Conservation (phyloP, 2,797 vertebrate species). For the Epinephelus awoara region DNA sequence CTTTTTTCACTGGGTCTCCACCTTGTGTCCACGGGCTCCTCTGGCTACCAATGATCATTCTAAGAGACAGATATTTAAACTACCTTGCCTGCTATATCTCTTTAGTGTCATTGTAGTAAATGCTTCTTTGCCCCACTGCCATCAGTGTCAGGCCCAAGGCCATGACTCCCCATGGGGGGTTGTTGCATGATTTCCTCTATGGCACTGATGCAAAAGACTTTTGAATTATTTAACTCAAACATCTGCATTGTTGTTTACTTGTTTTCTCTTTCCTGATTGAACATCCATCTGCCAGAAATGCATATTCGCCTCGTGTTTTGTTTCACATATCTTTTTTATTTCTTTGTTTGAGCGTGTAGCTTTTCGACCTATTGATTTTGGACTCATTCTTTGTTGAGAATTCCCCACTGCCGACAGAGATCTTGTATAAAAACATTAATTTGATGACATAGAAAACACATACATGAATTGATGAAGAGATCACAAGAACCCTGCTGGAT, state of each 20-base stretch:
- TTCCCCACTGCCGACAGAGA: not conserved
- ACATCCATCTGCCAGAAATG: constrained; percentile 22
- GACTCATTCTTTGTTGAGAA: not conserved
- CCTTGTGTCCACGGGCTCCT: not conserved
- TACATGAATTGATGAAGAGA: constrained; percentile 6
- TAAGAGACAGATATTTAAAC: not conserved
- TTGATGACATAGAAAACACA: not conserved
- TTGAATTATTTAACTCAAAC: constrained; percentile 65
- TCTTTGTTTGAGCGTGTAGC: not conserved
- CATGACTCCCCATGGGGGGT: constrained; percentile 1
- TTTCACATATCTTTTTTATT: not conserved
- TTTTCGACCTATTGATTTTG: constrained; percentile 6
- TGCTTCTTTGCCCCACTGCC: constrained; percentile 10
- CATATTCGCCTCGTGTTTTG: not conserved
- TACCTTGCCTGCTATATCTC: not conserved
- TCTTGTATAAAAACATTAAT: constrained; percentile 8
- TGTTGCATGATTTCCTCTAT: constrained; percentile 48
- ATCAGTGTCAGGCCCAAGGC: constrained; percentile 24
- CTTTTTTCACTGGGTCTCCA: not conserved
- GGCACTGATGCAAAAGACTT: constrained; percentile 18
- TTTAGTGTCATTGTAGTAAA: constrained; percentile 15
- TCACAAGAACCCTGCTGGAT: not conserved
- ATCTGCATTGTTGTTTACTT: constrained; percentile 66
- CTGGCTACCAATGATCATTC: not conserved
- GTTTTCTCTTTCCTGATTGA: constrained; percentile 29